Conservation (phyloP, 2,888 invertebrate species). For the Archips crataeganus region DNA sequence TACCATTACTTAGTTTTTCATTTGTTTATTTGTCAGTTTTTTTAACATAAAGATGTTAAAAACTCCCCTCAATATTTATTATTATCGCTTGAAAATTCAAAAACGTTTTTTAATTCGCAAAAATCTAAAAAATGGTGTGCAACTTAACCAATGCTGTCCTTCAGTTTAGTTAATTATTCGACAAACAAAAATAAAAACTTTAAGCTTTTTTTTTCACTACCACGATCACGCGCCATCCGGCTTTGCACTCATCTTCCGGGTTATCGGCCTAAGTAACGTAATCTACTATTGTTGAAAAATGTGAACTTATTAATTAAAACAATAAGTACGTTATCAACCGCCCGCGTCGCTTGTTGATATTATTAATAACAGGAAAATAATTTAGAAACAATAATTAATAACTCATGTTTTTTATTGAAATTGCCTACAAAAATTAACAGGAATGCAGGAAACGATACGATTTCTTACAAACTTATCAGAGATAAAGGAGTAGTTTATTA, state of each 20-base stretch:
- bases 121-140: too few species aligned
- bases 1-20: too few species aligned
- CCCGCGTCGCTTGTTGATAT: neutral
- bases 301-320: neutral
- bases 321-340: neutral
- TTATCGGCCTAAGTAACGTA: neutral
- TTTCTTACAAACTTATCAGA: neutral
- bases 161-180: too few species aligned
- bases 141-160: neutral
- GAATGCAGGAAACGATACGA: neutral
- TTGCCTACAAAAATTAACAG: neutral
- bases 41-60: too few species aligned
- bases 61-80: too few species aligned
- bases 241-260: neutral
- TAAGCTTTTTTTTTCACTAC: too few species aligned
- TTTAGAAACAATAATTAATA: slow-evolving; percentile 8
- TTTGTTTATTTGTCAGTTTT: too few species aligned
- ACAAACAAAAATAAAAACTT: too few species aligned
- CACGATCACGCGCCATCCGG: neutral
- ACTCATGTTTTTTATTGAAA: slow-evolving; percentile 3
- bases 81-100: too few species aligned
- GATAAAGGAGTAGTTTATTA: neutral
- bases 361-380: slow-evolving; percentile 3
- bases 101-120: too few species aligned
- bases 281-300: slow-evolving; percentile 8